Conservation (phyloP, 2,888 invertebrate species). For the Aphodius granarius region DNA sequence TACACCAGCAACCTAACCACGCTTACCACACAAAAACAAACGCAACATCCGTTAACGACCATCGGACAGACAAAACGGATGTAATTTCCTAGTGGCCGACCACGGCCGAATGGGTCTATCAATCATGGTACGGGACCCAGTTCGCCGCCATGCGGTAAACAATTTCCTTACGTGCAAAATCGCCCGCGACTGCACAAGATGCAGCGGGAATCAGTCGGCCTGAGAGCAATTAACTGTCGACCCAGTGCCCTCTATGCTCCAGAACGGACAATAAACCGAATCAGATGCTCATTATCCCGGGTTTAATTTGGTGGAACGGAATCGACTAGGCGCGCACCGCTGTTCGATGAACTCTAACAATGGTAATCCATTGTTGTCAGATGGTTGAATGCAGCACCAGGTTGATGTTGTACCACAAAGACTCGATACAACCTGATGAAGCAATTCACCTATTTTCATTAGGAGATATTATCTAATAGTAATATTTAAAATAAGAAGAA, state of each 20-base stretch:
- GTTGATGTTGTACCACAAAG: background rate
- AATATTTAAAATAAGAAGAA: too few species aligned
- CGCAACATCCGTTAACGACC: background rate
- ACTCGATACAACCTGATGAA: background rate
- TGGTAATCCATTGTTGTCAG: constrained; percentile 1
- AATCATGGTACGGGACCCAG: background rate
- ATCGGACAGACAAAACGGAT: background rate
- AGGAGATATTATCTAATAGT: too few species aligned
- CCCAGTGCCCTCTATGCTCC: constrained; percentile 13
- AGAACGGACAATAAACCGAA: constrained; percentile 2
- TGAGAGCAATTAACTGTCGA: constrained; percentile 9
- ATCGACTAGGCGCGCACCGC: background rate
- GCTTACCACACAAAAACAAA: background rate
- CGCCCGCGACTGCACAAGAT: background rate
- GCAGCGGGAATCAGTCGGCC: background rate
- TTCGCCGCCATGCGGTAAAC: background rate
- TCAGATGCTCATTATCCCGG: background rate
- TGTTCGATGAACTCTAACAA: constrained; percentile 7
- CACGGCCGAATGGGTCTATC: background rate
- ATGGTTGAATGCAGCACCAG: background rate
- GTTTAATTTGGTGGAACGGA: background rate
- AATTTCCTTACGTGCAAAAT: background rate
- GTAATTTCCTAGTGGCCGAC: background rate
- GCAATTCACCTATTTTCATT: background rate
- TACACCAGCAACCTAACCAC: background rate